Conservation (phyloP, 2,888 invertebrate genomes). For the Archaeoteleia sp. region DNA sequence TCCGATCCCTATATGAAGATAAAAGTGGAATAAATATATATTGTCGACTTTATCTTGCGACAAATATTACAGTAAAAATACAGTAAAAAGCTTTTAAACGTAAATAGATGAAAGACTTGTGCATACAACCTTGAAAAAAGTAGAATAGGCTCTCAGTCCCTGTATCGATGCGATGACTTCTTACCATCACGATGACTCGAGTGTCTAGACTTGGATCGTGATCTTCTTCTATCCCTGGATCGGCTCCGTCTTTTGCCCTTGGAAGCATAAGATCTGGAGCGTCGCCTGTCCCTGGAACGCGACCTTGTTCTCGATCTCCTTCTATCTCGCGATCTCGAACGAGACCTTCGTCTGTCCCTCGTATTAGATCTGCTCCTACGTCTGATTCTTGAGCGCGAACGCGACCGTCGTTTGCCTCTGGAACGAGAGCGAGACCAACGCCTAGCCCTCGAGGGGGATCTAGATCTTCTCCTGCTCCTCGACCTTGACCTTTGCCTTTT, state of each 20-base stretch:
- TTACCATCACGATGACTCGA: conserved; percentile 71
- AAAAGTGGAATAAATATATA: too few relatives aligned
- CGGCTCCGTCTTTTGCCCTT: conserved; percentile 60
- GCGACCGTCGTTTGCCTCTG: conserved; percentile 61
- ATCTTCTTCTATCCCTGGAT: conserved; percentile 63
- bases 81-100: background rate
- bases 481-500: conserved; percentile 47
- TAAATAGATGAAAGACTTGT: conserved; percentile 29
- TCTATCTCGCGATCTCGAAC: conserved; percentile 60
- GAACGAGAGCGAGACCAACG: conserved; percentile 66
- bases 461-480: conserved; percentile 56
- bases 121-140: conserved; percentile 61
- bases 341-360: conserved; percentile 59
- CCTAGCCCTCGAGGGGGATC: conserved; percentile 63
- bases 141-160: conserved; percentile 63
- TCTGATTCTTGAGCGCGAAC: conserved; percentile 59
- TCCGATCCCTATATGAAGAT: too few relatives aligned
- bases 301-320: conserved; percentile 50
- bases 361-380: conserved; percentile 57
- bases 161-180: conserved; percentile 73
- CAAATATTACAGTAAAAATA: background rate
- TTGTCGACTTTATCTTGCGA: too few relatives aligned
- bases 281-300: conserved; percentile 56
- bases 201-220: conserved; percentile 64
- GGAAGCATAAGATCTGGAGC: conserved; percentile 66